Evolutionary conservation across 2,113 vertebrate genomes (phyloP), one percentile per base, ranked within the genome.

Genomic region (Acanthochromis polyacanthus): DNA sequence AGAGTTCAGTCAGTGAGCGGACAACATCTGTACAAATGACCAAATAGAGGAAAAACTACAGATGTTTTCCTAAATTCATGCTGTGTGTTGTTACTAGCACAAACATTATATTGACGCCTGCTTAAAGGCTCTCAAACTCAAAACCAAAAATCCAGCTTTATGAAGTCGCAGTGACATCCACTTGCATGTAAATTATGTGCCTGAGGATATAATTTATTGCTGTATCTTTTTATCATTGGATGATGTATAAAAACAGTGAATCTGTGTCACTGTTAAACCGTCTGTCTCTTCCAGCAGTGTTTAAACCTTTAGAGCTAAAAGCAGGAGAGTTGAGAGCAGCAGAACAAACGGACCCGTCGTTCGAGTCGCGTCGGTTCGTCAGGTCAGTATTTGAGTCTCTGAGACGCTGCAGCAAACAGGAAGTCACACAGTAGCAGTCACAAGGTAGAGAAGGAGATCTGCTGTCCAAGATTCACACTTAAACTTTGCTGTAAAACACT

Each of bases 341-440:
- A 30, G 4, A 30, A 65, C 8, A 5, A 3, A 40, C 23, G 4
- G 30, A 51, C 7, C 43, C 25, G 56, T 62, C 15, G 20, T 3
- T 5, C 30, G 15, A 45, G 10, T 20, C 3, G 20, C 36, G 25
- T 58, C 28, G 48, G 55, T 62, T 64, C 9, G 57, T 65, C 20
- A 15, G 20, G 52, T 65, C 38, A 64, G 28, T 14, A 1, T n/a
- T 61, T 40, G 19, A 58, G 48, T 70, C 46, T 57, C 5, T 77
- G 48, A 8, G 56, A 45, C 5, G 40, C 5, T 30, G 30, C 30
- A 30, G 30, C 30, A 30, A 30, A 30, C 30, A 30, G 30, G 4
- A 30, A 30, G 30, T 4, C 30, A 30, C 6, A 4, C 30, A 30
- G 30, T 30, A 1, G 19, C 0, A 40, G 9, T 8, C 15, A 57